phyloP scores from a whole-genome alignment of 2,113 vertebrate genomes.

The Butorides virescens region DNA sequence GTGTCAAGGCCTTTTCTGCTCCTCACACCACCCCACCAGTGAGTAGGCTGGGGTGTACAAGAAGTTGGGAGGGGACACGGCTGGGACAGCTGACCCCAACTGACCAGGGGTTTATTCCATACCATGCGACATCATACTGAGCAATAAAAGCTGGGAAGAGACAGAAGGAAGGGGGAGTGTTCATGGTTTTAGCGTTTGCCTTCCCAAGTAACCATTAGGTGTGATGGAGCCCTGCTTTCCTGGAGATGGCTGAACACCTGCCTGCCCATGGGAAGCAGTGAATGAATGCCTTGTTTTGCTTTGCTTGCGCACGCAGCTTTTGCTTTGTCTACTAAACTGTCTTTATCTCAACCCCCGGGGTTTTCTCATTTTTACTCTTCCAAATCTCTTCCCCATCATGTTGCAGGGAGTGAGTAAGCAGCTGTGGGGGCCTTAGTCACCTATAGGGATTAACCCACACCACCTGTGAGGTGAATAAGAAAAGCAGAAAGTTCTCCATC shows the following conservation, averaged over 20 bases:
- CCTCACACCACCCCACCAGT: fast-evolving
- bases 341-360: not conserved
- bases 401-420: fast-evolving
- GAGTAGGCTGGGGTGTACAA: not conserved
- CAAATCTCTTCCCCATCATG: not conserved
- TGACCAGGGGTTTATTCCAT: not conserved
- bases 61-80: not conserved
- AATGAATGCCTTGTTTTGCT: not conserved
- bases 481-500: not conserved
- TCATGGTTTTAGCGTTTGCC: not conserved
- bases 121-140: not conserved
- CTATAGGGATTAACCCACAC: not conserved
- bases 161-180: not conserved
- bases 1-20: not conserved
- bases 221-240: not conserved
- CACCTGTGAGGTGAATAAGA: not conserved
- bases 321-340: not conserved
- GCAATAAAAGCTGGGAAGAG: not conserved
- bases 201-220: fast-evolving
- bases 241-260: not conserved
- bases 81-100: fast-evolving
- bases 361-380: not conserved
- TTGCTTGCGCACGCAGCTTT: not conserved
- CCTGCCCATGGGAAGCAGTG: not conserved
- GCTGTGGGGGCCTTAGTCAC: not conserved